Base-by-base conservation (phyloP, 2,113 vertebrate genomes). In the Catagonus wagneri region DNA sequence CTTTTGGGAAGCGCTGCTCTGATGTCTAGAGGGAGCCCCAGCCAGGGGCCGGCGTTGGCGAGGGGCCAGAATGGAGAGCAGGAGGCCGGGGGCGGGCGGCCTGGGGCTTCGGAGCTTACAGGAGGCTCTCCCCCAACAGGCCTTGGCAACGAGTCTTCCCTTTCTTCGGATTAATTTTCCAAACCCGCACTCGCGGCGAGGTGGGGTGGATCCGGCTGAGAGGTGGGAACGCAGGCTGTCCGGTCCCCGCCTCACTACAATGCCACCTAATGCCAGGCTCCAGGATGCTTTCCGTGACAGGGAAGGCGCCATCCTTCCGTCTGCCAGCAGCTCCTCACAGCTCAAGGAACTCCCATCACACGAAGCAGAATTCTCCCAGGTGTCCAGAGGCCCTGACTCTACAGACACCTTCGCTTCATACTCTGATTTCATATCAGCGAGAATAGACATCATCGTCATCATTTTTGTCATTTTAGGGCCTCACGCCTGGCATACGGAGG, bases 91-190 rank as follows among this genome's bases (percentile, higher is more conserved):
- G 44, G 44, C 4, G 44, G 19, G 11, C 22, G 54, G 72, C 3
- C 27, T 50, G 10, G 54, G 65, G 16, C 7, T 32, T 25, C 4
- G 20, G 29, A 34, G 44, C 34, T 16, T 44, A 11, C 65, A 54
- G 54, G 44, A 25, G 7, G 36, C 29, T 76, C 1, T 68, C 27
- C 63, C 50, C 0, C 3, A 11, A 32, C 7, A 29, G 39, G 25
- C 27, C 29, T 23, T 39, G 52, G 39, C 25, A 65, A 58, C 54
- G 87, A 34, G 20, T 14, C 32, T 5, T 29, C 44, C 3, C 54
- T 72, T 22, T 68, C 83, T 76, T 56, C 23, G 58, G 80, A 9
- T 68, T 97, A 34, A 6, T 86, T 75, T 92, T 65, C 60, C 39
- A 56, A 44, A 32, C 34, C 23, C 72, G 20, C 39, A 14, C 69